Evolutionary conservation across 2,888 invertebrate genomes (phyloP).

Genomic region (Hanleya hanleyi): DNA sequence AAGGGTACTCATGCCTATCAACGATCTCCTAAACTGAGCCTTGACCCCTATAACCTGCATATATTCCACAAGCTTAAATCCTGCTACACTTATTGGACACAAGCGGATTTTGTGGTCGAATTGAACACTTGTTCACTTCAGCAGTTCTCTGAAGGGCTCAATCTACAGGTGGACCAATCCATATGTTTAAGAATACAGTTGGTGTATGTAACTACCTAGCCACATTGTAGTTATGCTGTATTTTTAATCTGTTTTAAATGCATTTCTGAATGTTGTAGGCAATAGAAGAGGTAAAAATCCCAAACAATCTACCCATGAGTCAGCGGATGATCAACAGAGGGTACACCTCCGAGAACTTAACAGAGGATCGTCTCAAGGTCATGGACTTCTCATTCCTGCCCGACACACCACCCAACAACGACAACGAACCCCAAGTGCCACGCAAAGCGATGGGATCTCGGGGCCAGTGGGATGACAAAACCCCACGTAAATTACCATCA

Average conservation of each 20-base stretch:
- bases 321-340: constrained; percentile 63
- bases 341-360: constrained; percentile 55
- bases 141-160: too few species aligned
- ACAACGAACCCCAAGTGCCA: neutral
- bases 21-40: too few species aligned
- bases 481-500: neutral
- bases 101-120: too few species aligned
- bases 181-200: too few species aligned
- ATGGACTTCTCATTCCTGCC: constrained; percentile 59
- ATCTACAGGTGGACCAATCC: too few species aligned
- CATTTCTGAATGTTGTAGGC: constrained; percentile 43
- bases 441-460: neutral
- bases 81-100: too few species aligned
- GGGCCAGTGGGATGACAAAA: neutral
- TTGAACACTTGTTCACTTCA: too few species aligned
- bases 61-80: too few species aligned
- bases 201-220: too few species aligned
- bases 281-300: constrained; percentile 56
- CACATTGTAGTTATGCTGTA: too few species aligned
- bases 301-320: constrained; percentile 59
- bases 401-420: constrained; percentile 41
- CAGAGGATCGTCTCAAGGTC: constrained; percentile 47
- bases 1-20: too few species aligned
- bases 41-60: too few species aligned
- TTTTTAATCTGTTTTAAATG: neutral